Base-by-base conservation (phyloP, 1,140 invertebrate species). In the Colletes gigas region DNA sequence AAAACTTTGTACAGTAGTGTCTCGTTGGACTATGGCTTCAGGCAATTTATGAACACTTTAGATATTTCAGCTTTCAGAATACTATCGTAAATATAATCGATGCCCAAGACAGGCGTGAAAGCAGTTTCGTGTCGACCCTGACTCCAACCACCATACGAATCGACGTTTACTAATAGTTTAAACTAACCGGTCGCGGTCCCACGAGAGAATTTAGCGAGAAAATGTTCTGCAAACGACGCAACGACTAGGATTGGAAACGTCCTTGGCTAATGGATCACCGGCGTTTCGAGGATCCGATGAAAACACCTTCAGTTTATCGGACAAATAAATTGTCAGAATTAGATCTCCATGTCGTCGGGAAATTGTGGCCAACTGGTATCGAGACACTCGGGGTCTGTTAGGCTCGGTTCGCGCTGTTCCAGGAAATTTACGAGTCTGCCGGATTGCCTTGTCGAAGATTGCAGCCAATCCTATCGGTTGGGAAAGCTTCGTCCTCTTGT, bases 381-480 rank as follows among this genome's bases (percentile, higher is more conserved):
- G 79, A 81, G 74, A 62, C 71, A 81, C 52, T 50, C 21, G 63
- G 47, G 78, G 78, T 83, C 82, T 80, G 78, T 83, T 80, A 81
- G 78, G 78, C 78, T 81, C 78, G 55, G 72, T 47, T 81, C 78
- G 50, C 71, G n/a, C 72, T 80, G 78, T 79, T 79, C 70, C 50
- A 19, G 78, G 72, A 80, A 80, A 84, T 84, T 86, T 86, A 86
- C 75, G 75, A 66, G 76, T 79, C 72, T 79, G 68, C 73, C 77
- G 75, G 84, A 91, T 89, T 89, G 88, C 85, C 83, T 78, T 69
- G 84, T 81, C 83, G 88, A 90, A 90, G 89, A 91, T 91, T 89
- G 89, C 85, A 87, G 83, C 83, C 87, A 89, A 87, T 87, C 87
- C 86, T 89, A 88, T 80, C 78, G 78, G 71, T 59, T 62, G 63